Conservation (phyloP, 1,140 invertebrate species). For the Lucilia sericata region DNA sequence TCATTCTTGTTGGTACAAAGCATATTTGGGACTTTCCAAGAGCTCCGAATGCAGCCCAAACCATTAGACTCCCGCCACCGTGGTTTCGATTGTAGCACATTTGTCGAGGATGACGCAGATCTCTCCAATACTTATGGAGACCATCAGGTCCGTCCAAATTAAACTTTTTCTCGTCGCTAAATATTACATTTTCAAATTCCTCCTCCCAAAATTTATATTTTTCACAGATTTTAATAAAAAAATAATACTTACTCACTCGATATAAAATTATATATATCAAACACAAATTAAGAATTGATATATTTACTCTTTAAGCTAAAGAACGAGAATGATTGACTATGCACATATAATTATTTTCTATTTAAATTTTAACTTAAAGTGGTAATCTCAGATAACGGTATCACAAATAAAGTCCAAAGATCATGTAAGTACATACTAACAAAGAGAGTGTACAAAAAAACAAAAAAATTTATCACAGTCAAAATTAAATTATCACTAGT, state of each 20-base stretch:
- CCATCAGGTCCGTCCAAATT: conserved; percentile 53
- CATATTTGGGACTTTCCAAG: conserved; percentile 34
- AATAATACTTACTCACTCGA: no score
- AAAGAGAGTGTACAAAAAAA: no score
- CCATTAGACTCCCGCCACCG: conserved; percentile 35
- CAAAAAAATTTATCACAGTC: no score
- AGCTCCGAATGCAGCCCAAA: conserved; percentile 46
- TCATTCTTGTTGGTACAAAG: no score
- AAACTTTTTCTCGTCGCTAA: conserved; percentile 47
- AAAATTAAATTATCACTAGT: no score
- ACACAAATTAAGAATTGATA: not conserved
- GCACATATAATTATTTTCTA: not conserved
- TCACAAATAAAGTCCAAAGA: not conserved
- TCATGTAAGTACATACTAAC: no score
- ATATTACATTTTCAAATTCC: conserved; percentile 37
- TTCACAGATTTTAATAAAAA: no score
- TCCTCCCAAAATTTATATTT: conserved; percentile 43
- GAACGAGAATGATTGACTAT: not conserved
- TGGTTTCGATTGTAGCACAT: conserved; percentile 11
- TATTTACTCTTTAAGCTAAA: not conserved
- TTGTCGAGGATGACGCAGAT: conserved; percentile 46
- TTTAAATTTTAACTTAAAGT: not conserved
- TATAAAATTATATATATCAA: not conserved
- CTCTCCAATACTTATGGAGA: conserved; percentile 49
- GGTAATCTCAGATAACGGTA: not conserved